Percentiles rank a stretch among this genome's conserved stretches.
Conservation (phyloP, 2,797 vertebrate genomes). For the Helostoma temminkii region DNA sequence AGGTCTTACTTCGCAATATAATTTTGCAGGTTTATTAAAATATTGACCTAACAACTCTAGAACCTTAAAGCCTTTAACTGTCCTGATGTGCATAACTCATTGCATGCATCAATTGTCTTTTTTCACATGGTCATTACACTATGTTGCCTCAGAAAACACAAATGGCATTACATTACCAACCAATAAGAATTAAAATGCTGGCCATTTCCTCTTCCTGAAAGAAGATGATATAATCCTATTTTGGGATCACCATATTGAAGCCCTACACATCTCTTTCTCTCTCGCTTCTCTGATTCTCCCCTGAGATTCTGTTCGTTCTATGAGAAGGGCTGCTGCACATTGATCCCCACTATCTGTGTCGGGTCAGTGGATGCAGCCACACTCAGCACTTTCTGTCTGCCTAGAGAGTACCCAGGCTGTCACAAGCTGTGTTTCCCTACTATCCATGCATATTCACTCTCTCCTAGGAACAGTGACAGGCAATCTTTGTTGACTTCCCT, state of each 20-base stretch:
- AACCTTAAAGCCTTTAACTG: constrained; percentile 34
- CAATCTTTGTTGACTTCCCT: constrained; percentile 42
- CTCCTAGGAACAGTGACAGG: constrained; percentile 45
- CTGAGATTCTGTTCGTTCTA: constrained; percentile 68
- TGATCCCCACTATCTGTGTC: constrained; percentile 78
- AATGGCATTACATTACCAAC: constrained; percentile 70
- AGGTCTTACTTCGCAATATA: constrained; percentile 64
- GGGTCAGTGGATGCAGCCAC: constrained; percentile 73
- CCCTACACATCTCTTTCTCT: constrained; percentile 38
- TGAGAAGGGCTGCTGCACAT: constrained; percentile 72
- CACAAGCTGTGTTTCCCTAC: constrained; percentile 48
- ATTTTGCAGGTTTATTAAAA: constrained; percentile 28
- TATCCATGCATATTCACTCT: constrained; percentile 42
- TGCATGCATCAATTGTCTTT: constrained; percentile 59
- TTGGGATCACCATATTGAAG: constrained; percentile 68
- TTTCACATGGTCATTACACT: constrained; percentile 55
- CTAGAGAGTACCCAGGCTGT: constrained; percentile 52
- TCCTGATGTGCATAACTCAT: constrained; percentile 47
- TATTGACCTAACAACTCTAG: constrained; percentile 18
- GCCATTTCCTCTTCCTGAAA: constrained; percentile 76
- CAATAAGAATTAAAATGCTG: constrained; percentile 68
- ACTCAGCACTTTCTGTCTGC: constrained; percentile 72
- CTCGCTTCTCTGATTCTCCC: constrained; percentile 61
- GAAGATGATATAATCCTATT: constrained; percentile 74
- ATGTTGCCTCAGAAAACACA: constrained; percentile 58